Conservation (phyloP, 2,888 invertebrate genomes). For the Folsomia candida region DNA sequence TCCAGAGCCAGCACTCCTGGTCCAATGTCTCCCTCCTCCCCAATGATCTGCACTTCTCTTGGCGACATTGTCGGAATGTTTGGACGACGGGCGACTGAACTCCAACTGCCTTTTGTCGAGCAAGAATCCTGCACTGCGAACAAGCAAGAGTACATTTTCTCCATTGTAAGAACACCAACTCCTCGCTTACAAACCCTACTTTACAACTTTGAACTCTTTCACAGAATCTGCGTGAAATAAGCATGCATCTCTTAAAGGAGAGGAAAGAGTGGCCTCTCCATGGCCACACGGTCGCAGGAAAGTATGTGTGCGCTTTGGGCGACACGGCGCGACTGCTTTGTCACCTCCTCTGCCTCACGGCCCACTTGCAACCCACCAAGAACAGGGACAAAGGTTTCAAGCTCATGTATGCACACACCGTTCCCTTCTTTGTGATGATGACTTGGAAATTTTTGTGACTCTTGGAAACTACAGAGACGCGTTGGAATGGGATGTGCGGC, state of each 20-base stretch:
- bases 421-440: neutral
- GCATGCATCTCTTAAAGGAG: slow-evolving; percentile 75
- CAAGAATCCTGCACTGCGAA: slow-evolving; percentile 81
- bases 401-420: slow-evolving; percentile 64
- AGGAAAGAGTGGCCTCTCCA: slow-evolving; percentile 61
- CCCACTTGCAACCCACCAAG: slow-evolving; percentile 66
- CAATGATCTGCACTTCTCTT: slow-evolving; percentile 55
- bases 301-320: slow-evolving; percentile 76
- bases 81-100: slow-evolving; percentile 53
- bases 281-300: slow-evolving; percentile 76
- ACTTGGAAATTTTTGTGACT: slow-evolving; percentile 4
- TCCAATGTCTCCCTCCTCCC: slow-evolving; percentile 68
- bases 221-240: slow-evolving; percentile 79
- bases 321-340: slow-evolving; percentile 76
- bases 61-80: slow-evolving; percentile 58
- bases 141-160: slow-evolving; percentile 82
- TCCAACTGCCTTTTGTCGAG: slow-evolving; percentile 71
- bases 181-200: neutral
- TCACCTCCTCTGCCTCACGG: slow-evolving; percentile 69
- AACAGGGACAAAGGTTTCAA: slow-evolving; percentile 74
- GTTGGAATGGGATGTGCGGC: slow-evolving; percentile 67
- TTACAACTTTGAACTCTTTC: slow-evolving; percentile 17
- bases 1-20: slow-evolving; percentile 77
- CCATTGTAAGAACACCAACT: slow-evolving; percentile 63
- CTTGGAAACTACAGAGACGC: slow-evolving; percentile 66